phyloP scores from a whole-genome alignment of 2,888 invertebrate species.

The Ennomos erosarius region DNA sequence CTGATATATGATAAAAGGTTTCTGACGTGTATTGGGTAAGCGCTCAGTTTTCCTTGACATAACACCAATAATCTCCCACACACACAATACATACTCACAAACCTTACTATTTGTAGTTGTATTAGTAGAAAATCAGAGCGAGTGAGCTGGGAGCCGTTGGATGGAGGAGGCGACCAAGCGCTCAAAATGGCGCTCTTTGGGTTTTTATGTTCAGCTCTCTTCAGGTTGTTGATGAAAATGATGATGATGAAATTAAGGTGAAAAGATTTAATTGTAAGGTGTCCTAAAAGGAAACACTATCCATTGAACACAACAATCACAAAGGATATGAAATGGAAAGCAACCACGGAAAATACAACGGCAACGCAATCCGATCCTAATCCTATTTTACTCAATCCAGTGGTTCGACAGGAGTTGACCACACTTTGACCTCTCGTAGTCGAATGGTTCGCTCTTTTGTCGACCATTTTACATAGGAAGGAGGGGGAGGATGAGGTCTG shows the following conservation, averaged over 20 bases:
- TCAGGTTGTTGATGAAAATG: too few species aligned
- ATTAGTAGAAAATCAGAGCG: too few species aligned
- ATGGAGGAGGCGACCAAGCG: too few species aligned
- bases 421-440: slow-evolving; percentile 43
- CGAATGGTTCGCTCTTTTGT: slow-evolving; percentile 37
- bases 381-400: slow-evolving; percentile 62
- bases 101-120: too few species aligned
- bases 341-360: slow-evolving; percentile 19
- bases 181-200: too few species aligned
- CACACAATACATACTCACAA: too few species aligned
- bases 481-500: slow-evolving; percentile 45
- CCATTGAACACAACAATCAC: slow-evolving; percentile 31
- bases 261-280: background rate
- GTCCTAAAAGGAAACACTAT: slow-evolving; percentile 35
- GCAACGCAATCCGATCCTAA: slow-evolving; percentile 63
- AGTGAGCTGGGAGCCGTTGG: too few species aligned
- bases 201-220: too few species aligned
- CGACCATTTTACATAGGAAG: slow-evolving; percentile 27
- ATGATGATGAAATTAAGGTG: too few species aligned
- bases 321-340: slow-evolving; percentile 66
- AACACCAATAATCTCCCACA: too few species aligned
- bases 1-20: slow-evolving; percentile 20
- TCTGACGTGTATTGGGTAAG: too few species aligned
- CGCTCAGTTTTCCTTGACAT: too few species aligned
- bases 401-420: slow-evolving; percentile 43